These are phyloP conservation scores for Prosopocoilus inquinatus DNA, from an alignment of 2,888 invertebrate species.

Conservation along the genomic window DNA sequence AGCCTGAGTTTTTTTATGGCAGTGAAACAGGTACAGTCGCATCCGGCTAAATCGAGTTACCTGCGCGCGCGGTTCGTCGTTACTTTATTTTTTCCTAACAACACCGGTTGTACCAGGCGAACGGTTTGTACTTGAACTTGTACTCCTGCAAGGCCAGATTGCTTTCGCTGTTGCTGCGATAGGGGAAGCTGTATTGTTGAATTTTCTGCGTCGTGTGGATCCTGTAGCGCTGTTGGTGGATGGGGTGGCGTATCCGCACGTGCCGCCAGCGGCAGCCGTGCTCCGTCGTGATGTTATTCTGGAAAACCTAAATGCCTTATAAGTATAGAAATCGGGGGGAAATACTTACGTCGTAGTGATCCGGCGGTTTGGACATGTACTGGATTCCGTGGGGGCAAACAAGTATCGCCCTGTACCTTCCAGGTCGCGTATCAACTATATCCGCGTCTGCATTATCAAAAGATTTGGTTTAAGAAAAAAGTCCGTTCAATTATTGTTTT, in stretches of 20 bases:
- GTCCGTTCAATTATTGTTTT: not conserved
- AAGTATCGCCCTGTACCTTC: slow-evolving; percentile 40
- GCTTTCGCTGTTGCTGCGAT: not conserved
- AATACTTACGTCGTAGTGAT: slow-evolving; percentile 38
- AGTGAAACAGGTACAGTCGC: not conserved
- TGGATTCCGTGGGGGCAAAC: slow-evolving; percentile 46
- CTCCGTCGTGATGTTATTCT: slow-evolving; percentile 37
- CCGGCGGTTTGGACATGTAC: slow-evolving; percentile 38
- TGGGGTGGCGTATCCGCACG: slow-evolving; percentile 35
- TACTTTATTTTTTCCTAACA: not conserved
- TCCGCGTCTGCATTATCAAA: slow-evolving; percentile 25
- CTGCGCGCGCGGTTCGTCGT: too few species aligned
- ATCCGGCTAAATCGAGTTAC: not conserved
- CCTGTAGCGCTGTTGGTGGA: slow-evolving; percentile 30
- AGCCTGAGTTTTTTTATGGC: slow-evolving; percentile 1
- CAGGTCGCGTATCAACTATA: slow-evolving; percentile 17
- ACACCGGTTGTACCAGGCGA: slow-evolving; percentile 10
- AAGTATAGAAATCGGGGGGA: slow-evolving; percentile 1
- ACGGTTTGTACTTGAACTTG: slow-evolving; percentile 9
- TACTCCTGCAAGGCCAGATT: not conserved
- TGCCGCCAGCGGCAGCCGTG: slow-evolving; percentile 45
- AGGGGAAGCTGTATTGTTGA: not conserved
- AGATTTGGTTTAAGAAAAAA: slow-evolving; percentile 3
- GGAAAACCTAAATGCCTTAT: slow-evolving; percentile 16
- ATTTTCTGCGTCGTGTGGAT: slow-evolving; percentile 22